Evolutionary conservation across 1,140 invertebrate species (phyloP).

Genomic region (Apis cerana): DNA sequence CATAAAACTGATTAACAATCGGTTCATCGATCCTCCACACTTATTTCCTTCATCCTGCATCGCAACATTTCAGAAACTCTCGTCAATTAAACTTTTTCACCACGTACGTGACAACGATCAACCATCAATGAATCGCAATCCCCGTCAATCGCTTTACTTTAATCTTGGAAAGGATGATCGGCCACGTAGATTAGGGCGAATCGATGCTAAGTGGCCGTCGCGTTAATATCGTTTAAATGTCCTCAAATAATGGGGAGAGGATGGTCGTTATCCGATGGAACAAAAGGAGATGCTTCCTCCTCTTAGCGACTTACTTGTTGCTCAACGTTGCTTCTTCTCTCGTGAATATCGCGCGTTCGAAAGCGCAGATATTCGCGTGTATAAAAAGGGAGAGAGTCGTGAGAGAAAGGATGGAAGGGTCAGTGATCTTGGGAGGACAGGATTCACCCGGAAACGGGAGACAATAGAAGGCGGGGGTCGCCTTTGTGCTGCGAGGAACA

Average conservation of each 20-base stretch:
- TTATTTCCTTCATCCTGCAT: too few relatives aligned
- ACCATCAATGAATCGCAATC: too few relatives aligned
- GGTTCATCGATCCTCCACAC: too few relatives aligned
- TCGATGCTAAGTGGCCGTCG: conserved; percentile 38
- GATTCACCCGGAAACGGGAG: conserved; percentile 52
- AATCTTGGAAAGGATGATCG: not conserved
- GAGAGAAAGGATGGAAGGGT: not conserved
- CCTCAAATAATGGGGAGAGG: conserved; percentile 21
- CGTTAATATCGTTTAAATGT: conserved; percentile 61
- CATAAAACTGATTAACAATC: too few relatives aligned
- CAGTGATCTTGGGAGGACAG: conserved; percentile 54
- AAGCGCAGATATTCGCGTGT: conserved; percentile 30
- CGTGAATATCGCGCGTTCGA: conserved; percentile 50
- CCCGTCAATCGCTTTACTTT: not conserved
- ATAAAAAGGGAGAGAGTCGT: not conserved
- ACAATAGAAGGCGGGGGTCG: conserved; percentile 56
- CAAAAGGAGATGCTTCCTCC: conserved; percentile 53
- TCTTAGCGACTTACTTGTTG: conserved; percentile 68
- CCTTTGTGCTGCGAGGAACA: conserved; percentile 57
- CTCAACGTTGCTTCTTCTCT: conserved; percentile 37
- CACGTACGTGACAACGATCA: too few relatives aligned
- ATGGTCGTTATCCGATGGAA: conserved; percentile 60
- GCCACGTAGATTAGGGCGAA: not conserved
- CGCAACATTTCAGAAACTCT: too few relatives aligned
- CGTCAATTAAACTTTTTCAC: too few relatives aligned